phyloP scores from a whole-genome alignment of 1,140 invertebrate genomes.

The Drosophila equinoxialis region DNA sequence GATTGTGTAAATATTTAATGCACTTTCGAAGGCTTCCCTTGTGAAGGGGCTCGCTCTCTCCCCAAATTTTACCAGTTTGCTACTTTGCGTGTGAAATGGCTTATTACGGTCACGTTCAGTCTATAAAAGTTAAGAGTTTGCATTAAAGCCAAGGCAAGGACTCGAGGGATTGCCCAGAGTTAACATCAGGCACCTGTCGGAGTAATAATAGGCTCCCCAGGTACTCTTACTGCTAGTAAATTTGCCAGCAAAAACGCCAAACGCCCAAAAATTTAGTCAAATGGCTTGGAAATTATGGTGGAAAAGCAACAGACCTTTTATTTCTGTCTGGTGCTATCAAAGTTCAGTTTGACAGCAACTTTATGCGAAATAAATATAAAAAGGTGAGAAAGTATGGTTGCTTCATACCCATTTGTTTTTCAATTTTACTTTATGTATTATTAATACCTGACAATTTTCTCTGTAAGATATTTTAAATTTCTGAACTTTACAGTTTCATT shows the following conservation, averaged over 20 bases:
- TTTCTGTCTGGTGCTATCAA: neutral
- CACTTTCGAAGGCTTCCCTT: neutral
- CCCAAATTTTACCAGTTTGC: neutral
- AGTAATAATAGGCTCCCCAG: neutral
- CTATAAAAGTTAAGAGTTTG: constrained; percentile 23
- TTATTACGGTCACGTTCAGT: constrained; percentile 29
- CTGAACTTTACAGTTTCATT: too few species aligned
- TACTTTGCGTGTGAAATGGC: constrained; percentile 23
- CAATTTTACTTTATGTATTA: too few species aligned
- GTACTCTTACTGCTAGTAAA: neutral
- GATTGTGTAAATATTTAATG: constrained; percentile 30
- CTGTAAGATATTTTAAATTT: too few species aligned
- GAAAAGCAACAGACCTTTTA: neutral
- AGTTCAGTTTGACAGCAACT: neutral
- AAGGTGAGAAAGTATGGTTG: too few species aligned
- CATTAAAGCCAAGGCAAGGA: constrained; percentile 10
- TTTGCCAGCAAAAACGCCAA: neutral
- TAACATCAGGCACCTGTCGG: neutral
- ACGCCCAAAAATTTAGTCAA: constrained; percentile 1
- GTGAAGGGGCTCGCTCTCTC: neutral
- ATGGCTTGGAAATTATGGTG: constrained; percentile 8
- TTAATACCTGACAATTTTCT: too few species aligned
- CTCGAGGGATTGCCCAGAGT: neutral
- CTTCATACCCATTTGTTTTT: too few species aligned
- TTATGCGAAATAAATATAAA: neutral